A percentile compares a stretch with the other conserved stretches of the same genome.
phyloP scores from a whole-genome alignment of 2,113 vertebrate species.

The Tinamus guttatus region DNA sequence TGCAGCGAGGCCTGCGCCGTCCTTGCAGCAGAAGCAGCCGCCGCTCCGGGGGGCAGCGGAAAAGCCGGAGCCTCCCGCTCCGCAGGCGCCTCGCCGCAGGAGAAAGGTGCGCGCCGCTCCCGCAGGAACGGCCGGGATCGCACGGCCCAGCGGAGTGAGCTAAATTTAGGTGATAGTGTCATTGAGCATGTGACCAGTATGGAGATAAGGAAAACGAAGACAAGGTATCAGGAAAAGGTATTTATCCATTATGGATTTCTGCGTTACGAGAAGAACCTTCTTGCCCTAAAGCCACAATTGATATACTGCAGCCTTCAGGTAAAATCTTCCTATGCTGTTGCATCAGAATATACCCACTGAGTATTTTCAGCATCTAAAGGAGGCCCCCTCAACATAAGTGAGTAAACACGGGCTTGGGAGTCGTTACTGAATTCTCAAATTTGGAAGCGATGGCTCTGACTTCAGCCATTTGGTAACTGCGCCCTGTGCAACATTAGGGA shows the following conservation, averaged over 20 bases:
- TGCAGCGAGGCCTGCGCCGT: not conserved
- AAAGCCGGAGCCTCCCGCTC: not conserved
- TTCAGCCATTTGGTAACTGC: not conserved
- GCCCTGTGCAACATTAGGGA: not conserved
- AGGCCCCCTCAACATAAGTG: not conserved
- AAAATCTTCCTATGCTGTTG: not conserved
- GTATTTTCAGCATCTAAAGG: not conserved
- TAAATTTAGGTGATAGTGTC: slow-evolving; percentile 68
- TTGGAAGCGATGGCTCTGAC: not conserved
- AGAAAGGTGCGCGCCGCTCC: slow-evolving; percentile 48
- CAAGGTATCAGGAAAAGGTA: slow-evolving; percentile 28
- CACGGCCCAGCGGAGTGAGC: slow-evolving; percentile 42
- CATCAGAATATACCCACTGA: not conserved
- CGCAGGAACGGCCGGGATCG: slow-evolving; percentile 36
- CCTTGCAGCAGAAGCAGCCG: not conserved
- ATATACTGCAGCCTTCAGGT: not conserved
- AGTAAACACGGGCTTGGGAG: not conserved
- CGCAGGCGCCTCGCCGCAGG: not conserved
- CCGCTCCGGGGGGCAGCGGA: not conserved
- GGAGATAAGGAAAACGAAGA: slow-evolving; percentile 61
- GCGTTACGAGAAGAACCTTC: rapidly evolving
- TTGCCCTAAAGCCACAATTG: not conserved
- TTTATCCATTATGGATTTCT: not conserved
- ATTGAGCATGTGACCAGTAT: slow-evolving; percentile 25
- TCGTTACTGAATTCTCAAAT: not conserved